A percentile compares a stretch with the other conserved stretches of the same genome.
Conservation (phyloP, 2,113 vertebrate species). For the Shinisaurus crocodilurus region DNA sequence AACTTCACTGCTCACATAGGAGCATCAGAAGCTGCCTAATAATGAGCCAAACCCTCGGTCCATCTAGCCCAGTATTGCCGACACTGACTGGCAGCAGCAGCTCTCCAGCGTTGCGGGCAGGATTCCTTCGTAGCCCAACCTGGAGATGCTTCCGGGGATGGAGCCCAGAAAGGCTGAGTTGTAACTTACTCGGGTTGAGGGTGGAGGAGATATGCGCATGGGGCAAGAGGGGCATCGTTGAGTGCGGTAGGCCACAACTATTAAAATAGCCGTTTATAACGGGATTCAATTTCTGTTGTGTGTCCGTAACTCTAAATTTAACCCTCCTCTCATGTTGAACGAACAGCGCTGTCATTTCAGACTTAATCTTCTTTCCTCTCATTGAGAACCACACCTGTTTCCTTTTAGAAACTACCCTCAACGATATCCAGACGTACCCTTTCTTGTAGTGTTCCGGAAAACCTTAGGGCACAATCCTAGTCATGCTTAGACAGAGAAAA, state of each 20-base stretch:
- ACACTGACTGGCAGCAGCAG: no score
- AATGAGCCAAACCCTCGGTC: no score
- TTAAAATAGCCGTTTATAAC: slow-evolving; percentile 2
- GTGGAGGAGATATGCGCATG: neutral
- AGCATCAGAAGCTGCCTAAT: no score
- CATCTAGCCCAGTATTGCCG: no score
- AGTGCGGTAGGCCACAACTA: neutral
- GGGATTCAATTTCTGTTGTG: neutral
- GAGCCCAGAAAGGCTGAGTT: neutral
- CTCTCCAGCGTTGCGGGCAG: no score
- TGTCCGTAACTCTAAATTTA: neutral
- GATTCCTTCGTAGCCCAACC: no score
- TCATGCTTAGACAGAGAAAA: no score
- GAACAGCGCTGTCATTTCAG: neutral
- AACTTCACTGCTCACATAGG: no score
- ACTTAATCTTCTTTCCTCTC: neutral
- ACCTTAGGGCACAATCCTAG: no score
- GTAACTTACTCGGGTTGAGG: no score
- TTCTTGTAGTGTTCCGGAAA: neutral
- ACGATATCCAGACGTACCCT: neutral
- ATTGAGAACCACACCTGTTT: neutral
- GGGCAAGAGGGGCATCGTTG: neutral
- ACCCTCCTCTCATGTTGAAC: neutral
- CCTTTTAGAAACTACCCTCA: neutral
- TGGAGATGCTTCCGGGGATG: no score